These are phyloP conservation scores for Brachionus asplanchnoidis DNA, from an alignment of 1,140 invertebrate genomes.

Conservation along the genomic window DNA sequence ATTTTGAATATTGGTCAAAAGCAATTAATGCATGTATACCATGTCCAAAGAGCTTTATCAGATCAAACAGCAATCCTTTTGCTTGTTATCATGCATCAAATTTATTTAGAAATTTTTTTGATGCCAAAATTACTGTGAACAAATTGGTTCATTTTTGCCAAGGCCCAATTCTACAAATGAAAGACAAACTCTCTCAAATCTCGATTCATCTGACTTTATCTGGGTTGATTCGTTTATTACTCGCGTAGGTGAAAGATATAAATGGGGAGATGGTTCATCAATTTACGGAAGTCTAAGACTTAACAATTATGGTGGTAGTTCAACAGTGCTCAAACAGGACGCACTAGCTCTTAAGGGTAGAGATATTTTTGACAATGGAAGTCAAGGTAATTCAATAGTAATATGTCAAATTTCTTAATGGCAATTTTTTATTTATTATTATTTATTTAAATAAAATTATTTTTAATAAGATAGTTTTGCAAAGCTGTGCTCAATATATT, in stretches of 20 bases:
- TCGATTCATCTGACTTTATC: neutral
- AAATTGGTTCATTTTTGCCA: neutral
- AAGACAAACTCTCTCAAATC: neutral
- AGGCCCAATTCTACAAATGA: neutral
- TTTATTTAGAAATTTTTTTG: neutral
- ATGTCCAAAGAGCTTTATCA: neutral
- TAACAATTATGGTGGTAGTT: neutral
- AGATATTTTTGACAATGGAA: neutral
- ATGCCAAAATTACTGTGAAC: neutral
- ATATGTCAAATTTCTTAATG: neutral
- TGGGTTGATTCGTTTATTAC: neutral
- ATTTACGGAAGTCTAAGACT: neutral
- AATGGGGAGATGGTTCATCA: neutral
- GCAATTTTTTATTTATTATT: too few species aligned
- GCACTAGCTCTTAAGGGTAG: neutral
- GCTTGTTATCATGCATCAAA: neutral
- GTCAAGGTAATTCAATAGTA: neutral
- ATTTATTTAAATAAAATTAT: too few species aligned
- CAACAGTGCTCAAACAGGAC: neutral
- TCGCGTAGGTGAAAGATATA: neutral
- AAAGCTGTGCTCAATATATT: too few species aligned
- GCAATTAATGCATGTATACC: neutral
- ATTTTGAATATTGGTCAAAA: neutral
- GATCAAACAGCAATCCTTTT: neutral
- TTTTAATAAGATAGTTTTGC: too few species aligned